These are phyloP conservation scores for Thunnus thynnus DNA, from an alignment of 2,113 vertebrate genomes.

Conservation along the genomic window DNA sequence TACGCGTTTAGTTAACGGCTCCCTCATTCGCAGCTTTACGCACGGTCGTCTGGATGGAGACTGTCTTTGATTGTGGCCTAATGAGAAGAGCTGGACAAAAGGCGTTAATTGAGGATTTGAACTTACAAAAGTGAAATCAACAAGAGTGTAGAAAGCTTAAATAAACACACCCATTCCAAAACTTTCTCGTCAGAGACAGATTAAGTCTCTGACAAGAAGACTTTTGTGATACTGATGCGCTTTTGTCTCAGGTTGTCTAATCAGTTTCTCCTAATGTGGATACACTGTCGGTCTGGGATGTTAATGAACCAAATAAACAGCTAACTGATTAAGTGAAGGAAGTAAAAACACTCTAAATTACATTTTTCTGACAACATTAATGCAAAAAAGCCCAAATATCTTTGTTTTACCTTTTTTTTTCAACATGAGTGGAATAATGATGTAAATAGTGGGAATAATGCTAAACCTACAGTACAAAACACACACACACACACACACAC, in stretches of 20 bases:
- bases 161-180: slow-evolving; percentile 38
- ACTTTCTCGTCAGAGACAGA: no score
- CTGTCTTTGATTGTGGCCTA: slow-evolving; percentile 28
- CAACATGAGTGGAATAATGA: background rate
- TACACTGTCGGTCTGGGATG: slow-evolving; percentile 41
- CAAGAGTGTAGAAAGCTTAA: slow-evolving; percentile 16
- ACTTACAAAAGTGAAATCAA: background rate
- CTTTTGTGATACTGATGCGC: slow-evolving; percentile 29
- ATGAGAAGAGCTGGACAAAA: slow-evolving; percentile 40
- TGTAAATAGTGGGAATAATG: background rate
- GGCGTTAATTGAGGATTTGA: slow-evolving; percentile 24
- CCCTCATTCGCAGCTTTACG: slow-evolving; percentile 50
- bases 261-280: slow-evolving; percentile 17
- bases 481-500: no score
- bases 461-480: background rate
- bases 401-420: background rate
- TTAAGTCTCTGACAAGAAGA: background rate
- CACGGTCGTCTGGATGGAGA: slow-evolving; percentile 37
- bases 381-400: background rate
- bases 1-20: slow-evolving; percentile 29
- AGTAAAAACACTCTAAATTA: background rate
- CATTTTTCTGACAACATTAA: slow-evolving; percentile 4
- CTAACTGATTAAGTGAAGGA: slow-evolving; percentile 13
- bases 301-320: slow-evolving; percentile 35
- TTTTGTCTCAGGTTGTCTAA: slow-evolving; percentile 19